A percentile compares a stretch with the other conserved stretches of the same genome.
phyloP scores from a whole-genome alignment of 2,888 invertebrate species.

The Leistus spinibarbis region DNA sequence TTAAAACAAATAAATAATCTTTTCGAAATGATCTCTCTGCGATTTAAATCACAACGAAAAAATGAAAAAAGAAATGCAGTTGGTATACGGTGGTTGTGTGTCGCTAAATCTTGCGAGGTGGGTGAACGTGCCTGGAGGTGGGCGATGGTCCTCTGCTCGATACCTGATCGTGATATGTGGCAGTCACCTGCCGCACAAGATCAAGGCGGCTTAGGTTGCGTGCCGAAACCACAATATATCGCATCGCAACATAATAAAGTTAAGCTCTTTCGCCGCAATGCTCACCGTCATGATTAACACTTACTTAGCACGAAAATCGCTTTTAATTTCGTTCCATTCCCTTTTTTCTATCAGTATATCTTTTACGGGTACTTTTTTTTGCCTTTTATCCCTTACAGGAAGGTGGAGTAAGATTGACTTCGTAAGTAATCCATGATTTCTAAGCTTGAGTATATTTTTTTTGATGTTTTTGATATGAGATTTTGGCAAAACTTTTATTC shows the following conservation, averaged over 20 bases:
- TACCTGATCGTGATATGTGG: neutral
- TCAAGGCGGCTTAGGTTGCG: conserved; percentile 1
- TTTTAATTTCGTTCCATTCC: neutral
- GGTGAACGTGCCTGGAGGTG: neutral
- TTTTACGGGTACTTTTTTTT: too few relatives aligned
- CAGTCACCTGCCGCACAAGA: neutral
- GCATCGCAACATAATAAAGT: conserved; percentile 14
- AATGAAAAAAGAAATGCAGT: too few relatives aligned
- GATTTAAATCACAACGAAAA: too few relatives aligned
- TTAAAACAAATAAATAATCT: too few relatives aligned
- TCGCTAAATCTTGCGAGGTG: neutral
- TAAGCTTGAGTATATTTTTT: too few relatives aligned
- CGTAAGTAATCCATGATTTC: neutral
- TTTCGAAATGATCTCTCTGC: too few relatives aligned
- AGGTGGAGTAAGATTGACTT: too few relatives aligned
- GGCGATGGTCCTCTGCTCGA: too few relatives aligned
- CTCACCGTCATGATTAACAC: conserved; percentile 26
- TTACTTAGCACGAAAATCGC: conserved; percentile 30
- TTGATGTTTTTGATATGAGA: too few relatives aligned
- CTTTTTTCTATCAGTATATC: neutral
- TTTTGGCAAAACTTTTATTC: too few relatives aligned
- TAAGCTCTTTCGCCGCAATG: conserved; percentile 5
- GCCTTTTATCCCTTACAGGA: too few relatives aligned
- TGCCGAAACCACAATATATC: conserved; percentile 14
- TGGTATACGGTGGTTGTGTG: too few relatives aligned